Evolutionary conservation across 2,888 invertebrate species (phyloP).

Genomic region (Subacronicta megacephala): DNA sequence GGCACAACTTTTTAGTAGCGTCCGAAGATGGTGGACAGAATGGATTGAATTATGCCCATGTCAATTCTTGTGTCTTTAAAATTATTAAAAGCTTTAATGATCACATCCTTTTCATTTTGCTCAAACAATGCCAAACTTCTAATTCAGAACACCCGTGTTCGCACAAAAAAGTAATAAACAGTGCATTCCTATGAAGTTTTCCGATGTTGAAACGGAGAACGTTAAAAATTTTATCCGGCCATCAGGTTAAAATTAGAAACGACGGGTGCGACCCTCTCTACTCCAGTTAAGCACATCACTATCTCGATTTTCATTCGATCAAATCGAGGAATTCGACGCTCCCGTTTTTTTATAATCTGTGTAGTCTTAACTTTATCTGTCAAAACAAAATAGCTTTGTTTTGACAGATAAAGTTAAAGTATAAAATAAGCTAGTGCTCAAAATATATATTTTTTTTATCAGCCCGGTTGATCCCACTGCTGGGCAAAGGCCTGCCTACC

Average conservation of each 20-base stretch:
- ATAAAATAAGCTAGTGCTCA: too few species aligned
- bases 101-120: constrained; percentile 29
- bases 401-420: constrained; percentile 26
- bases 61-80: not conserved
- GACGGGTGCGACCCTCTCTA: constrained; percentile 42
- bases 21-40: too few species aligned
- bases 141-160: constrained; percentile 33
- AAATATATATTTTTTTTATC: too few species aligned
- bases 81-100: constrained; percentile 25
- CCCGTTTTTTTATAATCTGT: constrained; percentile 28
- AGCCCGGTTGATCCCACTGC: too few species aligned
- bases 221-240: constrained; percentile 55
- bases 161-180: constrained; percentile 42
- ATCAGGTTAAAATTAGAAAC: constrained; percentile 54
- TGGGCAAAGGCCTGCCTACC: too few species aligned
- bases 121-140: constrained; percentile 39
- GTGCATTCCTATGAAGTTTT: constrained; percentile 46
- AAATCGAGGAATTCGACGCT: constrained; percentile 40
- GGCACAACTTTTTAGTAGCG: too few species aligned
- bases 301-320: constrained; percentile 47
- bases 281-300: constrained; percentile 51
- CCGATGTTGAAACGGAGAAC: constrained; percentile 36
- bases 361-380: constrained; percentile 20
- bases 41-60: not conserved
- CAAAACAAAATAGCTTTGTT: constrained; percentile 2